Percentiles rank a stretch among this genome's conserved stretches.
These are phyloP conservation scores for Eulacestoma nigropectus DNA, from an alignment of 2,113 vertebrate genomes.

Conservation along the genomic window DNA sequence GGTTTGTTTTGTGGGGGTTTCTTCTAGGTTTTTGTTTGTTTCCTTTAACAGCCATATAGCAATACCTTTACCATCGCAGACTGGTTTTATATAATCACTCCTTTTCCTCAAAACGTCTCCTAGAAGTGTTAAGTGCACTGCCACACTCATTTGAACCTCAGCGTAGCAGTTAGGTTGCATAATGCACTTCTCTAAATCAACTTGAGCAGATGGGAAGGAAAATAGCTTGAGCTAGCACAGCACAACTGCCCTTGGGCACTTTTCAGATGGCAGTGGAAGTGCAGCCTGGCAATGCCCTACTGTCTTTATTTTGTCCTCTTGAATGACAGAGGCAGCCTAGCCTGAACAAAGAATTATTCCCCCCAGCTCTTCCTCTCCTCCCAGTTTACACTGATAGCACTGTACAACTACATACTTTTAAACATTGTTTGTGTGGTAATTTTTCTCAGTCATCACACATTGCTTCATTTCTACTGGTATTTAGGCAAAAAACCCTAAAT, in stretches of 20 bases:
- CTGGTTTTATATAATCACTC: neutral
- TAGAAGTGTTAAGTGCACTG: neutral
- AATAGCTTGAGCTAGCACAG: slow-evolving; percentile 35
- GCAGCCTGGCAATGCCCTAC: slow-evolving; percentile 3
- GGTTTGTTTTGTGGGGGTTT: neutral
- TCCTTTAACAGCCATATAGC: neutral
- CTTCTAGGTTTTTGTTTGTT: neutral
- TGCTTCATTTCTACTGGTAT: neutral
- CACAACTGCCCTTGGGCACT: neutral
- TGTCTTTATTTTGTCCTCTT: slow-evolving; percentile 25
- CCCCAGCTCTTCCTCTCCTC: neutral
- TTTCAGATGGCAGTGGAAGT: slow-evolving; percentile 20
- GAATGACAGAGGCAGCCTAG: neutral
- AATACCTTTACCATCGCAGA: neutral
- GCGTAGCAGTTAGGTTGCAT: neutral
- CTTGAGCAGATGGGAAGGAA: slow-evolving; percentile 43
- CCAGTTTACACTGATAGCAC: neutral
- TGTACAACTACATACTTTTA: neutral
- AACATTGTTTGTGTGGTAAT: neutral
- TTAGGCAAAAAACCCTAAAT: neutral
- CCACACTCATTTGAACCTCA: neutral
- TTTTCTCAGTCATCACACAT: neutral
- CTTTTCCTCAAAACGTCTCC: neutral
- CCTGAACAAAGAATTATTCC: neutral
- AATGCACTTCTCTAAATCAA: neutral